phyloP scores from a whole-genome alignment of 2,113 vertebrate genomes.

The Solenodon paradoxus region DNA sequence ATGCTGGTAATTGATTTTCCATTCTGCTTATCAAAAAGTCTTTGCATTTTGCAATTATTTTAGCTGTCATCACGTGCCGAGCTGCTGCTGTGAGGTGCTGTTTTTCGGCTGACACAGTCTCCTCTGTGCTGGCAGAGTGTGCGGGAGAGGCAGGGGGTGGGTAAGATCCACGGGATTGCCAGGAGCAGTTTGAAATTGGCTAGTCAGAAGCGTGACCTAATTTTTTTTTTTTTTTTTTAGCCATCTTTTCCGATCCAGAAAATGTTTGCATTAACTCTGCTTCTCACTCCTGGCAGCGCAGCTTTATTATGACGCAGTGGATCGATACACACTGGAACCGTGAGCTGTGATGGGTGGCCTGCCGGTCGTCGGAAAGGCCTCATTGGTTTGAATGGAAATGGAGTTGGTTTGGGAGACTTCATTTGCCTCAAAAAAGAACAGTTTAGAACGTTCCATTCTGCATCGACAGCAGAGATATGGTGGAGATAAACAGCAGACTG shows the following conservation, averaged over 20 bases:
- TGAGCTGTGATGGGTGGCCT: conserved; percentile 21
- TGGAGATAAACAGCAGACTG: conserved; percentile 22
- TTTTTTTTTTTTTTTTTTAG: conserved; percentile 19
- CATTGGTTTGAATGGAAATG: conserved; percentile 54
- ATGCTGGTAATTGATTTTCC: neutral
- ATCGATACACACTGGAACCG: conserved; percentile 49
- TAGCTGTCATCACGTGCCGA: neutral
- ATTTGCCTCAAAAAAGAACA: conserved; percentile 48
- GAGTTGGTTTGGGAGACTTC: neutral
- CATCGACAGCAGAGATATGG: conserved; percentile 42
- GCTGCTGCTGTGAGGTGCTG: neutral
- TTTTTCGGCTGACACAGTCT: neutral
- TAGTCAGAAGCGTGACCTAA: conserved; percentile 32
- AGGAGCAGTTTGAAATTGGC: conserved; percentile 68
- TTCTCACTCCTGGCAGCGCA: conserved; percentile 17
- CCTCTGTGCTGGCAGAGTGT: neutral
- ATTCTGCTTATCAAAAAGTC: conserved; percentile 23
- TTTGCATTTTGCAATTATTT: neutral
- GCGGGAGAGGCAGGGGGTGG: neutral
- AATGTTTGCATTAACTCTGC: conserved; percentile 50
- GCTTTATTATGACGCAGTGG: conserved; percentile 57
- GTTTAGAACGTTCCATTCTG: conserved; percentile 61
- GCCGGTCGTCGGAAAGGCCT: neutral
- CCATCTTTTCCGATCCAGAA: conserved; percentile 64
- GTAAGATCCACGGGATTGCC: conserved; percentile 47